Base-by-base conservation (phyloP, 2,888 invertebrate genomes). In the Drosophila paramelanica region DNA sequence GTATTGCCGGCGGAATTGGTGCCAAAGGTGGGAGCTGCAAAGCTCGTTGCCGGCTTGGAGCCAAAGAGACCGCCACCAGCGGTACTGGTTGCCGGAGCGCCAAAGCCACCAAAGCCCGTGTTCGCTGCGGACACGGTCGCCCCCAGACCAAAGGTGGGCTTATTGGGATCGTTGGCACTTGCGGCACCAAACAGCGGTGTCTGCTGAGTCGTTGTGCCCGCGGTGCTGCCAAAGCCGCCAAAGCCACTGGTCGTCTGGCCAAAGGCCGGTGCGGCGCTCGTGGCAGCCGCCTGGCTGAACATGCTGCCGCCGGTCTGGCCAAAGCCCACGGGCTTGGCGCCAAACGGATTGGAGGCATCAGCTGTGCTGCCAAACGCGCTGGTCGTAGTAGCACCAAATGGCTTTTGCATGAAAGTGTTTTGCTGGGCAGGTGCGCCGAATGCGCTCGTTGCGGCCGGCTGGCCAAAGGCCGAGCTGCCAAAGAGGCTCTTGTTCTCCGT, bases 391-490 rank as follows among this genome's bases (percentile, higher is more conserved):
- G 93, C 94, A 52, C 94, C 93, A 75, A 93, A 93, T 55, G 94
- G 94, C 92, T 95, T 95, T 0, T 95, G 95, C 92, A 97, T 95
- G 39, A 96, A 93, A 50, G 94, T 93, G 1, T 94, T 93, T 0
- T 94, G 93, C 36, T 93, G 93, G 1, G 94, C 93, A 1, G 95
- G 93, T 20, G 94, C 93, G 74, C 94, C 93, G 82, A 94, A 94
- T 0, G 89, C 89, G 20, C 92, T 93, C 20, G 91, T 90, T 5
- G 86, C 73, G 6, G 85, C 76, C 5, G 89, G 77, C 53, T 94
- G 94, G 62, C 94, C 93, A 87, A 94, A 94, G 0, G 90, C 84
- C 23, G 93, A 93, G 10, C 91, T 90, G 2, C 93, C 93, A 79
- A 94, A 94, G 3, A 94, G 77, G 36, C 93, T 93, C 84, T 95